Conservation (phyloP, 2,888 invertebrate species). For the Papilio gigon region DNA sequence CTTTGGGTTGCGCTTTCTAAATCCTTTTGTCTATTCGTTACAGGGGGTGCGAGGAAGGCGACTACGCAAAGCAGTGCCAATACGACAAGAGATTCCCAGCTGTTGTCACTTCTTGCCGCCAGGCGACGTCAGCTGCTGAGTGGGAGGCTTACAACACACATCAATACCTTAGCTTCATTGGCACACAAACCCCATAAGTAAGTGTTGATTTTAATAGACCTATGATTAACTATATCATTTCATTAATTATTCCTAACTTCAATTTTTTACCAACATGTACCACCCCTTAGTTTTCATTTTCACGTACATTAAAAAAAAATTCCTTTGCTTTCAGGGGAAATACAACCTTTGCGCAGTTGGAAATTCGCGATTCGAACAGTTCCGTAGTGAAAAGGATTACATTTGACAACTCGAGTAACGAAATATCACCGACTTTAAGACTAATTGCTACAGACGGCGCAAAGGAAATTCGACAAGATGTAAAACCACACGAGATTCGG, state of each 20-base stretch:
- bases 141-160: conserved; percentile 78
- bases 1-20: background rate
- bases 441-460: conserved; percentile 69
- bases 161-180: conserved; percentile 72
- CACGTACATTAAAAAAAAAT: background rate
- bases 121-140: conserved; percentile 83
- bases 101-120: conserved; percentile 83
- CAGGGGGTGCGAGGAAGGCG: conserved; percentile 66
- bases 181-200: conserved; percentile 76
- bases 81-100: conserved; percentile 80
- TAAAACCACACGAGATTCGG: conserved; percentile 75
- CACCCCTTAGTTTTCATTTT: no score
- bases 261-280: background rate
- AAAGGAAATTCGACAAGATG: conserved; percentile 68
- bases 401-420: conserved; percentile 71
- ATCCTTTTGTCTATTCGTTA: conserved; percentile 49
- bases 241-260: background rate
- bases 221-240: no score
- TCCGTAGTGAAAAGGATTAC: conserved; percentile 71
- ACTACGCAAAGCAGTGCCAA: conserved; percentile 69
- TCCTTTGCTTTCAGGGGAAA: conserved; percentile 65
- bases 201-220: conserved; percentile 48
- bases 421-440: conserved; percentile 62
- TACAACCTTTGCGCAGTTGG: conserved; percentile 75
- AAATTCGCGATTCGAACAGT: conserved; percentile 70